Evolutionary conservation across 2,113 vertebrate species (phyloP).

Genomic region (Leptodactylus fuscus): DNA sequence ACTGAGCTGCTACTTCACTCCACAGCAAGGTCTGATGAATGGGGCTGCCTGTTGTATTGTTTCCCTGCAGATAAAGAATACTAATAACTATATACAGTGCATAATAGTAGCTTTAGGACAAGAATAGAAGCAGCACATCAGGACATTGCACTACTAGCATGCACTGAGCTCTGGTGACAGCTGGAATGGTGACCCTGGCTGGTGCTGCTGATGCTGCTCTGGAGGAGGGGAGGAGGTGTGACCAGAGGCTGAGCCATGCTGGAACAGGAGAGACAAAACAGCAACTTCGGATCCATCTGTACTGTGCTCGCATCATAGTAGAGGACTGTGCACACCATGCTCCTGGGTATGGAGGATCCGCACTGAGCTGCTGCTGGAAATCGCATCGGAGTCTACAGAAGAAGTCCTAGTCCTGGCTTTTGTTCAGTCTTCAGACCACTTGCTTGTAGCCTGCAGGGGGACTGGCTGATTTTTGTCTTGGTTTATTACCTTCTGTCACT

Average conservation of each 20-base stretch:
- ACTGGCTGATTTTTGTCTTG: background rate
- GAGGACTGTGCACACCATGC: background rate
- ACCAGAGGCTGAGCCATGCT: background rate
- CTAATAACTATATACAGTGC: too few relatives aligned
- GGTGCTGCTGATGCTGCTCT: slow-evolving; percentile 5
- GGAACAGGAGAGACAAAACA: background rate
- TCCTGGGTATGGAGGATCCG: background rate
- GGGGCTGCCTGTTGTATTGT: too few relatives aligned
- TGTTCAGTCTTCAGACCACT: background rate
- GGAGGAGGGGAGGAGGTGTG: slow-evolving; percentile 25
- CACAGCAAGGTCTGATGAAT: too few relatives aligned
- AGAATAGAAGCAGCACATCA: too few relatives aligned
- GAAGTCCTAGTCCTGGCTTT: background rate
- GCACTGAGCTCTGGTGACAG: background rate
- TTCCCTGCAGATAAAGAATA: too few relatives aligned
- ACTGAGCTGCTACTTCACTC: too few relatives aligned
- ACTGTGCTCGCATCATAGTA: background rate
- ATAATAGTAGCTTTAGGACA: too few relatives aligned
- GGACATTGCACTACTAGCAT: background rate
- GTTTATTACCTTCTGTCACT: background rate
- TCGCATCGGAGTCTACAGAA: background rate
- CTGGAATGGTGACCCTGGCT: background rate
- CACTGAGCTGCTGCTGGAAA: slow-evolving; percentile 7
- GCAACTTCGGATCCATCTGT: background rate
- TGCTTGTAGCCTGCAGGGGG: background rate